phyloP scores from a whole-genome alignment of 2,797 vertebrate species.

The Macropus fuliginosus region DNA sequence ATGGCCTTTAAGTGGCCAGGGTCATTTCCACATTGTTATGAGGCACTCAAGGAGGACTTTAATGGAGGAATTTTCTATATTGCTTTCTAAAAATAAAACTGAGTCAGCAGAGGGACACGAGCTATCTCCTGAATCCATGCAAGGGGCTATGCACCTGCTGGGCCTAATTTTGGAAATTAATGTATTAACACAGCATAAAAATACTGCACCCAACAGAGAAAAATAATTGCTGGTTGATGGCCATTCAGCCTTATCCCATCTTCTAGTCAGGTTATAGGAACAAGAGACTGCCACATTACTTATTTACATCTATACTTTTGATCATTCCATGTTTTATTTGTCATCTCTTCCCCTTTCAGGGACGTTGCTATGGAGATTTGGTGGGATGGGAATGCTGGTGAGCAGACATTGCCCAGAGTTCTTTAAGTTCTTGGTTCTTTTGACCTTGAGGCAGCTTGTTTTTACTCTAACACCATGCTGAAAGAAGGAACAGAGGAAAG shows the following conservation, averaged over 20 bases:
- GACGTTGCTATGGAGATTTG: neutral
- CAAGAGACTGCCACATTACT: neutral
- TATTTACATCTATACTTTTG: neutral
- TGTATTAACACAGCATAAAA: neutral
- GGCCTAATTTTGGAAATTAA: constrained; percentile 4
- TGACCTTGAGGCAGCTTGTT: neutral
- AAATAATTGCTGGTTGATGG: neutral
- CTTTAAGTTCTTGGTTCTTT: neutral
- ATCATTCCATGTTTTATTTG: neutral
- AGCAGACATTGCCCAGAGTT: neutral
- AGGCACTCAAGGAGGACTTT: neutral
- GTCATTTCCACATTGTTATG: neutral
- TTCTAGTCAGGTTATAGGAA: neutral
- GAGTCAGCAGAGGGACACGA: neutral
- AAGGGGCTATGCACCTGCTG: neutral
- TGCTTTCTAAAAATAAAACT: neutral
- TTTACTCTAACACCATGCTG: neutral
- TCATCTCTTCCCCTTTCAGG: neutral
- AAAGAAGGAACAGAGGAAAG: neutral
- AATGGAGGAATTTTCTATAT: neutral
- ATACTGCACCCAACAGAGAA: neutral
- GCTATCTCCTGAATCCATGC: neutral
- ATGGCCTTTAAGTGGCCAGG: neutral
- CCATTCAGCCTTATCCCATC: neutral
- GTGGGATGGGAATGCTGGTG: neutral